Percentiles rank a stretch among this genome's conserved stretches.
Conservation (phyloP, 2,888 invertebrate genomes). For the Tipula lateralis region DNA sequence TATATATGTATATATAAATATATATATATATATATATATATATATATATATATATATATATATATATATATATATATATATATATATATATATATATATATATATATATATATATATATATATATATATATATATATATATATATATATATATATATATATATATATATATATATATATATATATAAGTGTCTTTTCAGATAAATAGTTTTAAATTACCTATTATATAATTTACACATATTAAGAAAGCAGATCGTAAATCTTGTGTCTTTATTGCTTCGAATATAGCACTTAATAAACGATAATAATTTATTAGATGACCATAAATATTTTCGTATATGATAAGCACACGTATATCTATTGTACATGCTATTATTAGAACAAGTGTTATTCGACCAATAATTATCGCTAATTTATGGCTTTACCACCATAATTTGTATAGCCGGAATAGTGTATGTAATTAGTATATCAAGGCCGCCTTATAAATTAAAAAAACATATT, state of each 20-base stretch:
- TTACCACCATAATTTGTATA: neutral
- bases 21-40: too few relatives aligned
- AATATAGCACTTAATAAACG: neutral
- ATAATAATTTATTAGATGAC: neutral
- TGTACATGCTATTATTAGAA: neutral
- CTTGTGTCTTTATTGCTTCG: too few relatives aligned
- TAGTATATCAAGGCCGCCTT: neutral
- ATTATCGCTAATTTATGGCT: neutral
- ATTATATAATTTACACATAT: too few relatives aligned
- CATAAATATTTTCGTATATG: neutral
- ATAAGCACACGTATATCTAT: neutral
- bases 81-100: neutral
- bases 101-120: neutral
- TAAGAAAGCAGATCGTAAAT: too few relatives aligned
- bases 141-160: neutral
- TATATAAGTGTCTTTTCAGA: too few relatives aligned
- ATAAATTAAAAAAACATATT: neutral
- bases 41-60: too few relatives aligned
- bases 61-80: too few relatives aligned
- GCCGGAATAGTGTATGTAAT: neutral
- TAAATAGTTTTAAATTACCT: too few relatives aligned
- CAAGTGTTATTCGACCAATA: neutral
- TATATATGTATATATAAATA: too few relatives aligned
- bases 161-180: neutral
- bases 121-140: neutral